A percentile compares a stretch with the other conserved stretches of the same genome.
phyloP scores from a whole-genome alignment of 2,797 vertebrate species.

The Phataginus tetradactyla region DNA sequence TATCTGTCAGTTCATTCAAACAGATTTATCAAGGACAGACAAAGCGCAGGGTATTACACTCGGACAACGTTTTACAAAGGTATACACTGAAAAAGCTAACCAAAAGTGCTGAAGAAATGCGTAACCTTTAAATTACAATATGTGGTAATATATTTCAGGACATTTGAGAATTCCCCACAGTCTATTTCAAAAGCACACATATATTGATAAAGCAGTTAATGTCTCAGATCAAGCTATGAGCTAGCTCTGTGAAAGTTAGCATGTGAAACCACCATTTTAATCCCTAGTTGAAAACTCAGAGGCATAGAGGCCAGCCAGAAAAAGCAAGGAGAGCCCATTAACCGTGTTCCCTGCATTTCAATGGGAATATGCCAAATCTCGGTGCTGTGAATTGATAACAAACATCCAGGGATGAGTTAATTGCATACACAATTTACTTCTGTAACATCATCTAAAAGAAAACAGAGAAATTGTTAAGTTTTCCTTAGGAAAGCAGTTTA shows the following conservation, averaged over 20 bases:
- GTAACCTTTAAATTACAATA: background rate
- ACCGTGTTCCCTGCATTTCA: slow-evolving; percentile 7
- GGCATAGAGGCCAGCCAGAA: background rate
- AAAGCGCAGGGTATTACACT: background rate
- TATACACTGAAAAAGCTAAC: background rate
- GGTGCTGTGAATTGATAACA: background rate
- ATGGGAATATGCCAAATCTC: background rate
- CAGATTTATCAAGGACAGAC: background rate
- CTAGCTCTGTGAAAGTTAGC: background rate
- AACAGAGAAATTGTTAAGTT: slow-evolving; percentile 28
- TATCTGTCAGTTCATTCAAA: background rate
- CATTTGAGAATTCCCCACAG: background rate
- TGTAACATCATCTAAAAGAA: slow-evolving; percentile 15
- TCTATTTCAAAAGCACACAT: background rate
- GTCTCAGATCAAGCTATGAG: background rate
- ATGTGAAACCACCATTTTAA: background rate
- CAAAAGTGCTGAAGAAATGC: background rate
- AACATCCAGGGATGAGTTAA: slow-evolving; percentile 9
- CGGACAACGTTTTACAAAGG: background rate
- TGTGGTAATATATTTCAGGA: background rate
- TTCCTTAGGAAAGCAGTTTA: slow-evolving; percentile 44
- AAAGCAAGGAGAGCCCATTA: background rate
- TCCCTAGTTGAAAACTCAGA: background rate
- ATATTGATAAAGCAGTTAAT: background rate
- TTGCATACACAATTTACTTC: background rate